Conservation (phyloP, 1,140 invertebrate genomes). For the Drosophila parabipectinata region DNA sequence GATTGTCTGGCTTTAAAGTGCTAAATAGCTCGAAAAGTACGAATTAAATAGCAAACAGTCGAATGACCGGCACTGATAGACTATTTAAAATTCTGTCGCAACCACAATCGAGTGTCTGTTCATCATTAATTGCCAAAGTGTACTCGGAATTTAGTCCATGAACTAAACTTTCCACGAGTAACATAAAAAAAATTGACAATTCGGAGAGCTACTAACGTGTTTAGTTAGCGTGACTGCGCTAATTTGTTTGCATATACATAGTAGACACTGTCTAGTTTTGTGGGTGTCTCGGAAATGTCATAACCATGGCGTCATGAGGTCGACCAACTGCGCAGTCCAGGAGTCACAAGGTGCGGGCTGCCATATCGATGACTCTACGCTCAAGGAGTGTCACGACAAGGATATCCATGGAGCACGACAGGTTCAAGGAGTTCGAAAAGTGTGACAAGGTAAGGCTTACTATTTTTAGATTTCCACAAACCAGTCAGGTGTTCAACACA, state of each 20-base stretch:
- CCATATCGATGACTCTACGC: slow-evolving; percentile 26
- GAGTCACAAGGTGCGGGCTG: slow-evolving; percentile 25
- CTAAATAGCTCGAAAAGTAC: slow-evolving; percentile 58
- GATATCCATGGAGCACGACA: not conserved
- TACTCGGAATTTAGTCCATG: slow-evolving; percentile 38
- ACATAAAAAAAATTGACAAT: slow-evolving; percentile 10
- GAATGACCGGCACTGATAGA: slow-evolving; percentile 42
- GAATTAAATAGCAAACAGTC: slow-evolving; percentile 53
- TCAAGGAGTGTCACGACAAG: slow-evolving; percentile 22
- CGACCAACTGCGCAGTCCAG: slow-evolving; percentile 23
- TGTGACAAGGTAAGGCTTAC: slow-evolving; percentile 21
- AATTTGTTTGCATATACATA: slow-evolving; percentile 65
- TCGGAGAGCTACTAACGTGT: slow-evolving; percentile 33
- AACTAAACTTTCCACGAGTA: slow-evolving; percentile 39
- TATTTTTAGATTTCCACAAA: not conserved
- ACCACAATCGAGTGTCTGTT: slow-evolving; percentile 6
- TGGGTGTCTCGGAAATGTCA: slow-evolving; percentile 58
- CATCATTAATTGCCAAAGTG: slow-evolving; percentile 36
- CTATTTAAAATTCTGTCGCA: slow-evolving; percentile 40
- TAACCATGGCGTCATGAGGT: slow-evolving; percentile 68
- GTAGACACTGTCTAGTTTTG: slow-evolving; percentile 23
- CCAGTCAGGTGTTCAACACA: not conserved
- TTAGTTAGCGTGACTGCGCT: slow-evolving; percentile 70
- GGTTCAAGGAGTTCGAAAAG: slow-evolving; percentile 10
- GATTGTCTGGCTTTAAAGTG: slow-evolving; percentile 51